A percentile compares a stretch with the other conserved stretches of the same genome.
Conservation (phyloP, 92 coral and sea anemone species). For the Montipora capitata region DNA sequence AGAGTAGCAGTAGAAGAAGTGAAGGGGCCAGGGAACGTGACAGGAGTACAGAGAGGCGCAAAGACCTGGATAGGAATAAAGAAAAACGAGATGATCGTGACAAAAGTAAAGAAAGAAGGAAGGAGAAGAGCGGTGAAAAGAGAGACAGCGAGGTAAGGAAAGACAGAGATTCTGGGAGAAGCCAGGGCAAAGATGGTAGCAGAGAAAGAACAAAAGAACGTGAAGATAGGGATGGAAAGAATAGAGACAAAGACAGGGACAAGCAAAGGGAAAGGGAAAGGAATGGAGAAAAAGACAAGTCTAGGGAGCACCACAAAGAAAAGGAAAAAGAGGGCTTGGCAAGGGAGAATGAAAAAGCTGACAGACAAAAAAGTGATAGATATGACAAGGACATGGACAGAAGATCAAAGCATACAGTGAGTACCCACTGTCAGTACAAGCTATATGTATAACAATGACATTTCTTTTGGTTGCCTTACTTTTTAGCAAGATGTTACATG, state of each 20-base stretch:
- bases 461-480: no score
- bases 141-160: slow-evolving; percentile 55
- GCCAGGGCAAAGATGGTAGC: slow-evolving; percentile 61
- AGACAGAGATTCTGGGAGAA: slow-evolving; percentile 59
- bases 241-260: slow-evolving; percentile 53
- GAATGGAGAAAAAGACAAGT: slow-evolving; percentile 69
- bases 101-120: slow-evolving; percentile 39
- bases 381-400: slow-evolving; percentile 39
- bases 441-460: neutral
- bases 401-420: slow-evolving; percentile 37
- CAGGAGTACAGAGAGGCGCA: slow-evolving; percentile 36
- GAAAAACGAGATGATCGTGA: slow-evolving; percentile 34
- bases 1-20: slow-evolving; percentile 29
- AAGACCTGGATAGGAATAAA: slow-evolving; percentile 49
- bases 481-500: no score
- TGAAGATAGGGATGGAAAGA: slow-evolving; percentile 50
- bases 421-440: neutral
- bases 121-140: slow-evolving; percentile 36
- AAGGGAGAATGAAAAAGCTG: slow-evolving; percentile 25
- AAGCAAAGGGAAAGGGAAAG: slow-evolving; percentile 41
- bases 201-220: slow-evolving; percentile 45
- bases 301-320: slow-evolving; percentile 48
- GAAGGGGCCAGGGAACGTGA: slow-evolving; percentile 38
- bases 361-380: slow-evolving; percentile 42
- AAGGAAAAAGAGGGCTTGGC: slow-evolving; percentile 66